Evolutionary conservation across 2,113 vertebrate genomes (phyloP), one percentile per base, ranked within the genome.

Genomic region (Sorex araneus): DNA sequence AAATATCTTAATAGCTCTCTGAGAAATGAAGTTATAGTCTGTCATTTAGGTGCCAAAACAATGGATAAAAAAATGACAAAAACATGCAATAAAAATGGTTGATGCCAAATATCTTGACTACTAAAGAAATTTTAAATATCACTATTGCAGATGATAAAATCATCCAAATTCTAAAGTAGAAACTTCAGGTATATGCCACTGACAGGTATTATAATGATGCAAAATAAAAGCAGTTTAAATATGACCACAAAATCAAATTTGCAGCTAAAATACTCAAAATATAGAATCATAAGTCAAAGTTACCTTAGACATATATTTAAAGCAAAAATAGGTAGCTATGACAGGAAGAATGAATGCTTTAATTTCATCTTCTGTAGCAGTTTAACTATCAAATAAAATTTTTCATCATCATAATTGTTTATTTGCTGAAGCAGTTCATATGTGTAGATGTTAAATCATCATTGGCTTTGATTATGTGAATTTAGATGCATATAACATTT

Each of bases 381-480:
- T 81, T 93, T 95, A 95, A 94, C 87, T 91, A 87, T 69, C 45
- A 30, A n/a, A 89, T 87, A 93, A 90, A 73, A 74, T 27, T 13
- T 93, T 76, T 90, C 45, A 82, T 93, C 28, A 75, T 83, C 66
- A 90, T 36, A 84, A 74, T 75, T 36, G 70, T 84, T 47, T 92
- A 95, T 91, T 95, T 78, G 89, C n/a, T 80, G 69, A 21, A 89
- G 36, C 57, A 76, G 63, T 89, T 94, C 70, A 87, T 3, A 16
- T 54, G 34, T 3, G 0, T 86, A 81, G 85, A 40, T 74, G 34
- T 80, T 87, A 76, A 89, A 90, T 28, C 45, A 79, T 45, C 76
- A 74, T 95, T 87, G n/a, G 64, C 84, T 94, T 89, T 78, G 25
- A 25, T 91, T 94, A 71, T 90, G 89, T 43, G 32, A 94, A 95